phyloP scores from a whole-genome alignment of 2,113 vertebrate genomes.

The Hemiprocne comata region DNA sequence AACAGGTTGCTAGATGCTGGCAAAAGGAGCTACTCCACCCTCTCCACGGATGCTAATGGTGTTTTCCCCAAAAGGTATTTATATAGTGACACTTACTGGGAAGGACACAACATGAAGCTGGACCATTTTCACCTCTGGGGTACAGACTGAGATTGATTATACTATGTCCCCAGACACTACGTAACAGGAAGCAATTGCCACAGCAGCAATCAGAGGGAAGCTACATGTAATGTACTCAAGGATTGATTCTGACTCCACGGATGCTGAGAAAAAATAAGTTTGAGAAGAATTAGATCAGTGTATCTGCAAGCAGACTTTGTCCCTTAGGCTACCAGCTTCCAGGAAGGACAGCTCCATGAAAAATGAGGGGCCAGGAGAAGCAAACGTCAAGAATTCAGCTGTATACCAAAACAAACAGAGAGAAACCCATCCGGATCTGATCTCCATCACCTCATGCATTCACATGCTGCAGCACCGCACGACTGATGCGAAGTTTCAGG shows the following conservation, averaged over 20 bases:
- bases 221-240: neutral
- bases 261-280: neutral
- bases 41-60: neutral
- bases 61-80: neutral
- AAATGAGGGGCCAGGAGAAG: constrained; percentile 1
- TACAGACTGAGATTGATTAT: neutral
- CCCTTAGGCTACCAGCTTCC: neutral
- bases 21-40: neutral
- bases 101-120: neutral
- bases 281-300: neutral
- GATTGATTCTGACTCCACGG: neutral
- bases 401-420: constrained; percentile 24
- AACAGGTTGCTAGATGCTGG: neutral
- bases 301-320: neutral
- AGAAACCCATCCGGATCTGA: constrained; percentile 55
- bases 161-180: neutral
- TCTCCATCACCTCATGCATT: constrained; percentile 50
- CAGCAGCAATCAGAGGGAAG: neutral
- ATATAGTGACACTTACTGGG: neutral
- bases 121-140: neutral
- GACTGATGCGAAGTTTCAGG: neutral
- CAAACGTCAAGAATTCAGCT: neutral
- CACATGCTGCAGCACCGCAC: constrained; percentile 24
- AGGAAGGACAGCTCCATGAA: neutral
- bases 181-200: neutral